A percentile compares a stretch with the other conserved stretches of the same genome.
Evolutionary conservation across 1,140 invertebrate genomes (phyloP).

Genomic region (Asobara japonica): DNA sequence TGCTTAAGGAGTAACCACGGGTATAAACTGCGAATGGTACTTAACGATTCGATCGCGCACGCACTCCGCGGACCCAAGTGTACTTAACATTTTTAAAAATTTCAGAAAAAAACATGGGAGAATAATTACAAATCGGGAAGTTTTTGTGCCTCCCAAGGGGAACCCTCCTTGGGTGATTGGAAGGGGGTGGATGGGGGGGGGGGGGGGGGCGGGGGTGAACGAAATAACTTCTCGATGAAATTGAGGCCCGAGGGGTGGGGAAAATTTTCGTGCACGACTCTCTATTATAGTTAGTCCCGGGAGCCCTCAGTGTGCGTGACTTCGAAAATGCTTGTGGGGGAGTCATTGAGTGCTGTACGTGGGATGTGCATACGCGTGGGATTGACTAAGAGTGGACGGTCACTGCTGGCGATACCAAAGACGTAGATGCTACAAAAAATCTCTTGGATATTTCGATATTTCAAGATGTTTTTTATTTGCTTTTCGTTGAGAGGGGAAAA

Average conservation of each 20-base stretch:
- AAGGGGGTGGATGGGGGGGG: not conserved
- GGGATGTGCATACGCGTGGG: constrained; percentile 7
- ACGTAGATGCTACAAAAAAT: not conserved
- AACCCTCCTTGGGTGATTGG: too few species aligned
- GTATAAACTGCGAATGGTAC: too few species aligned
- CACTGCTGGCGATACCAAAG: constrained; percentile 18
- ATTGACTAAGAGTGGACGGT: constrained; percentile 16
- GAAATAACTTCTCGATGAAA: not conserved
- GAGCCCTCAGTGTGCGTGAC: constrained; percentile 6
- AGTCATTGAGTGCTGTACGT: constrained; percentile 15
- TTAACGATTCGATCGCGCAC: too few species aligned
- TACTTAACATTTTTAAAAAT: too few species aligned
- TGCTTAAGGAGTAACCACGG: too few species aligned
- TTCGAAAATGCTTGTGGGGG: constrained; percentile 24
- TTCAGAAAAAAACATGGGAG: too few species aligned
- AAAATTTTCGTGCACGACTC: not conserved
- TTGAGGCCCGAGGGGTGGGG: not conserved
- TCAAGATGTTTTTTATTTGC: too few species aligned
- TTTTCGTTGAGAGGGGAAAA: too few species aligned
- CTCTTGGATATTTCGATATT: too few species aligned
- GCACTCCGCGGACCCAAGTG: too few species aligned
- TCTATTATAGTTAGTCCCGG: not conserved
- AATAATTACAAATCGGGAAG: too few species aligned
- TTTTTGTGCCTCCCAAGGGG: too few species aligned
- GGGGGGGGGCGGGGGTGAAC: not conserved